Evolutionary conservation across 2,888 invertebrate species (phyloP).

Genomic region (Calameuta pallipes): DNA sequence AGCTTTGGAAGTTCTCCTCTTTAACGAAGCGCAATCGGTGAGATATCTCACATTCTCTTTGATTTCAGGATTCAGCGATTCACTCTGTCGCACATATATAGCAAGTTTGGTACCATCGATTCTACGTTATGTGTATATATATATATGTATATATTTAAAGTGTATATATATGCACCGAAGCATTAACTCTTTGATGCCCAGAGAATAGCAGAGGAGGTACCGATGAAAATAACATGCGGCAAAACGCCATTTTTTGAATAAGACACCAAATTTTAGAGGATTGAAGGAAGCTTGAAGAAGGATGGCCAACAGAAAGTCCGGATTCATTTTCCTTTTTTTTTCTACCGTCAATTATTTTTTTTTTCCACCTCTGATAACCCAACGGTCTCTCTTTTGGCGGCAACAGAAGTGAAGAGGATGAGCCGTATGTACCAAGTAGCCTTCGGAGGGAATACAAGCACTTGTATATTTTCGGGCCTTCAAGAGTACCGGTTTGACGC

Average conservation of each 20-base stretch:
- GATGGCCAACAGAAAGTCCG: not conserved
- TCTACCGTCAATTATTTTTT: too few species aligned
- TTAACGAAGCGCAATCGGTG: not conserved
- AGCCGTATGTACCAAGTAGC: not conserved
- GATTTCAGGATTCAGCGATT: not conserved
- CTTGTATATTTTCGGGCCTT: conserved; percentile 1
- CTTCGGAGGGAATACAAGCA: not conserved
- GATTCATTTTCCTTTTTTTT: not conserved
- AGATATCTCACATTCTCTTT: not conserved
- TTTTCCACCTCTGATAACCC: not conserved
- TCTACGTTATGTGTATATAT: not conserved
- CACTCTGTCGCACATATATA: not conserved
- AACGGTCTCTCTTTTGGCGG: not conserved
- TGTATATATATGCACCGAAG: not conserved
- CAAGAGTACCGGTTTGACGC: not conserved
- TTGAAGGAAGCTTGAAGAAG: not conserved
- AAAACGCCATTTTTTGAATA: not conserved
- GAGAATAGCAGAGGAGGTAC: not conserved
- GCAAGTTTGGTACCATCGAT: not conserved
- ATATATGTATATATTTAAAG: not conserved
- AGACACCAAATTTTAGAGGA: not conserved
- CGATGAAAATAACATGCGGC: not conserved
- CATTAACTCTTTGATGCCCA: not conserved
- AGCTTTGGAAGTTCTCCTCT: not conserved
- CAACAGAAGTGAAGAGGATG: not conserved